Base-by-base conservation (phyloP, 2,797 vertebrate species). In the Clamator glandarius region DNA sequence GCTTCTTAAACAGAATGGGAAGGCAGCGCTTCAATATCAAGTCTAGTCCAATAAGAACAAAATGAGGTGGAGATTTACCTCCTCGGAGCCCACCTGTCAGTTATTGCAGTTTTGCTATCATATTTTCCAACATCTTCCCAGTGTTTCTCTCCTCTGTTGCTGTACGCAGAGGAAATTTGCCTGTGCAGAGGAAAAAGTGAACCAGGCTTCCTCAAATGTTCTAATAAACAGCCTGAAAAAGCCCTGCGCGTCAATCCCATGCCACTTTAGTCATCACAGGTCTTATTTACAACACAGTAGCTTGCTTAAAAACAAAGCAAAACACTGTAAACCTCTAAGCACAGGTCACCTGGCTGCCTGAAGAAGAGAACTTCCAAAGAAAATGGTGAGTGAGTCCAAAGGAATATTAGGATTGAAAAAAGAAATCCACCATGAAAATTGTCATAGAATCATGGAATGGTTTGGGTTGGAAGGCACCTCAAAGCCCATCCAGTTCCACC, bases 171-270 rank as follows among this genome's bases (percentile, higher is more conserved):
- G 90, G 75, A 91, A 89, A 90, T 55, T 95, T 84, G 78, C 17
- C 25, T 74, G 41, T 92, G 54, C 63, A 80, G 74, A 89, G 95
- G 95, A 96, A 94, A 96, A 95, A 90, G 68, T 93, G 93, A 96
- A 75, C 31, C 63, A 54, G 29, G n/a, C 79, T 94, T 87, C 93
- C 82, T 95, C 88, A 94, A 84, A 91, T 73, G 80, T 85, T 93
- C 52, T 88, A 79, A 90, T 91, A 95, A 92, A 86, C 51, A 95
- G 67, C 35, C 78, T 91, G 25, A 85, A 88, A 91, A 90, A 91
- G 58, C 72, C 90, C 84, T 74, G 58, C 44, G 16, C 31, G 0
- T 72, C 90, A 36, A 76, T 84, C 82, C 72, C 23, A 29, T 5
- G 16, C 83, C 73, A 58, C 70, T 95, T 94, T 74, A 91, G 89